phyloP scores from a whole-genome alignment of 1,140 invertebrate genomes.

The Diabrotica virgifera region DNA sequence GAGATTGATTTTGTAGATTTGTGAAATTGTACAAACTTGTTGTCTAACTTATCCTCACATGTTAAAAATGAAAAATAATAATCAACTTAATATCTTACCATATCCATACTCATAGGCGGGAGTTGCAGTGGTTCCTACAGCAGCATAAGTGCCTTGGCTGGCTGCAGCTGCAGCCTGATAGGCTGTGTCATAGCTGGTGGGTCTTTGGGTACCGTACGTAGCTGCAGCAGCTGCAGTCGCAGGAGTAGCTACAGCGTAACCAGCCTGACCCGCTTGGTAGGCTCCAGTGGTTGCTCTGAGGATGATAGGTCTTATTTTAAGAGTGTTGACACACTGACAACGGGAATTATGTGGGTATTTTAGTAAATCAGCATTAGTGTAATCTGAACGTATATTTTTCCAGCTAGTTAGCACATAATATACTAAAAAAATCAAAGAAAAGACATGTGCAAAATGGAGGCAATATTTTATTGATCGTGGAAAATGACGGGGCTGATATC shows the following conservation, averaged over 20 bases:
- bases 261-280: constrained; percentile 75
- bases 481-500: constrained; percentile 39
- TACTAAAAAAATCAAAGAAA: too few relatives aligned
- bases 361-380: too few relatives aligned
- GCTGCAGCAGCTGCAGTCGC: constrained; percentile 68
- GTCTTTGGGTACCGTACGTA: constrained; percentile 72
- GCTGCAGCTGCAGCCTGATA: constrained; percentile 66
- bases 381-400: too few relatives aligned
- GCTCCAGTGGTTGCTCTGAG: constrained; percentile 56
- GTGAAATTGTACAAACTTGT: neutral
- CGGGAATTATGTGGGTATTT: too few relatives aligned
- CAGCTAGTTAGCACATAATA: too few relatives aligned
- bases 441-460: too few relatives aligned
- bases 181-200: constrained; percentile 72
- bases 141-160: constrained; percentile 64
- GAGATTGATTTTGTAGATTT: too few relatives aligned
- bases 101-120: constrained; percentile 69
- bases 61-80: neutral
- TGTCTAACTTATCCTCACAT: neutral
- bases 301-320: too few relatives aligned
- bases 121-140: constrained; percentile 60
- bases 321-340: too few relatives aligned
- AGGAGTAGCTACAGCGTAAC: constrained; percentile 77
- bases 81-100: constrained; percentile 53
- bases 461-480: constrained; percentile 26